phyloP scores from a whole-genome alignment of 2,797 vertebrate genomes.

The Syngnathus acus region DNA sequence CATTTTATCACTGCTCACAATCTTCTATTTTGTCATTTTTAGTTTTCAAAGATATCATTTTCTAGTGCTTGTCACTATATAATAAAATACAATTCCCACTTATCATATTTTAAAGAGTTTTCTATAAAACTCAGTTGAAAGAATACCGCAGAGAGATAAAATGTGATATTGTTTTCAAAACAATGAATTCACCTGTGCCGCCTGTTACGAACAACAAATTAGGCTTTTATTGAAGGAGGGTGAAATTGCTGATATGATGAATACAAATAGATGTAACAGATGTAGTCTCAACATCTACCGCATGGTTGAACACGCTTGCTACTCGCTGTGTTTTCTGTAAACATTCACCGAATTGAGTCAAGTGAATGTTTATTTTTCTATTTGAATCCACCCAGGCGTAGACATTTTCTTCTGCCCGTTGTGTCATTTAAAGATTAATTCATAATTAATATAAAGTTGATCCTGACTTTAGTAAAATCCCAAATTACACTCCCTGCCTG shows the following conservation, averaged over 20 bases:
- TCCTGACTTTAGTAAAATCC: background rate
- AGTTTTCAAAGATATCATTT: background rate
- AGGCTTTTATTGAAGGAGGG: background rate
- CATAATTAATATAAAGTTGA: background rate
- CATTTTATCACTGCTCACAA: background rate
- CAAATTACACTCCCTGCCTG: background rate
- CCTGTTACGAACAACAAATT: background rate
- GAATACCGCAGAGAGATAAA: background rate
- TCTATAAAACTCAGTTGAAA: too few relatives aligned
- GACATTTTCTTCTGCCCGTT: background rate
- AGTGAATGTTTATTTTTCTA: background rate
- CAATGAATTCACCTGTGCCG: background rate
- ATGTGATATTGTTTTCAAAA: background rate
- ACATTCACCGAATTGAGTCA: background rate
- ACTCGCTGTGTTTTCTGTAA: background rate
- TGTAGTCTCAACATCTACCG: background rate
- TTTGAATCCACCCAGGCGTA: background rate
- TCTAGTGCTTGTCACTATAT: background rate
- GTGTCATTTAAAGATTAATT: background rate
- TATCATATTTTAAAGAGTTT: too few relatives aligned
- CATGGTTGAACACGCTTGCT: background rate
- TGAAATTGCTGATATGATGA: background rate
- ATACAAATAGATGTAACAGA: constrained; percentile 5
- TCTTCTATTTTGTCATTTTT: background rate
- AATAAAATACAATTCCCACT: too few relatives aligned